Conservation (phyloP, 2,888 invertebrate genomes). For the Leucozona laternaria region DNA sequence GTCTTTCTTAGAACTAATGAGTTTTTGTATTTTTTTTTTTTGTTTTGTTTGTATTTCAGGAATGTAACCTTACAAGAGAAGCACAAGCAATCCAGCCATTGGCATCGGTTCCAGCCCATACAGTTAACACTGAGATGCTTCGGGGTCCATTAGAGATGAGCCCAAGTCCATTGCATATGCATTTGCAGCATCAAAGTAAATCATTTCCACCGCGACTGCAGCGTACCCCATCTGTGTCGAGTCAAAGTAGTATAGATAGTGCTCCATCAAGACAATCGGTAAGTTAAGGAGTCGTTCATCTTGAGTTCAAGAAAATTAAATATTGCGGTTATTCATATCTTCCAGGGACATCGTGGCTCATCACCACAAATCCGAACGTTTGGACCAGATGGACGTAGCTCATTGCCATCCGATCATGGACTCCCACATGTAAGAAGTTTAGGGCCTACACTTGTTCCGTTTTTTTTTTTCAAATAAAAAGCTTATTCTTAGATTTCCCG, state of each 20-base stretch:
- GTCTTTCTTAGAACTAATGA: not conserved
- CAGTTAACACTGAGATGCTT: conserved; percentile 81
- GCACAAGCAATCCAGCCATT: conserved; percentile 87
- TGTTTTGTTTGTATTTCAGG: conserved; percentile 83
- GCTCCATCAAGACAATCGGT: conserved; percentile 87
- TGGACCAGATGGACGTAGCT: conserved; percentile 90
- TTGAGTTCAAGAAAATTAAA: not conserved
- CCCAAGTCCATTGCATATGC: conserved; percentile 85
- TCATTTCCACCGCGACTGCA: conserved; percentile 89
- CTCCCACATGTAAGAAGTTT: conserved; percentile 74
- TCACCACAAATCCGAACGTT: conserved; percentile 93
- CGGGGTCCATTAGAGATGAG: conserved; percentile 86
- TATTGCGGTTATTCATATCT: not conserved
- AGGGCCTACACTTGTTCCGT: not conserved
- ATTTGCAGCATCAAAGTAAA: conserved; percentile 88
- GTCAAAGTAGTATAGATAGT: conserved; percentile 92
- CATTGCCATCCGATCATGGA: conserved; percentile 82
- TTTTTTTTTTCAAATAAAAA: not conserved
- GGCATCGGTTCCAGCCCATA: conserved; percentile 83
- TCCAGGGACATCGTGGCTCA: conserved; percentile 90
- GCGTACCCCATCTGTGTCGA: conserved; percentile 92
- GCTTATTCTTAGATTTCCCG: conserved; percentile 84
- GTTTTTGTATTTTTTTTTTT: not conserved
- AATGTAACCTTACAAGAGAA: conserved; percentile 88
- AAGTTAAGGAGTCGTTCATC: conserved; percentile 45